phyloP scores from a whole-genome alignment of 2,888 invertebrate species.

The Polyommatus iphigenia region DNA sequence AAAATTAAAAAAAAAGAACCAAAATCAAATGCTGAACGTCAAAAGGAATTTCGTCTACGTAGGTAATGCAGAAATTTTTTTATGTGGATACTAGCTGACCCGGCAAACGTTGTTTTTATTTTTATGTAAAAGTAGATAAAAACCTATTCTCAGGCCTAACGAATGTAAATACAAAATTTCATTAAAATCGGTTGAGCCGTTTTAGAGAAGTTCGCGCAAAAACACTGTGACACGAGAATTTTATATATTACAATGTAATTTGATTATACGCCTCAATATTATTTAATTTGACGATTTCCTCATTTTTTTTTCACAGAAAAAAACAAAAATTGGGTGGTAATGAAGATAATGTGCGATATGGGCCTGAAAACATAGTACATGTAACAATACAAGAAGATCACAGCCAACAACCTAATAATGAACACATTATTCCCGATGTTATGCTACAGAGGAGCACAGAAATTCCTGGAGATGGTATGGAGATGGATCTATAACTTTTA shows the following conservation, averaged over 20 bases:
- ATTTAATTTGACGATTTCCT: slow-evolving; percentile 40
- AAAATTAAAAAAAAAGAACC: slow-evolving; percentile 42
- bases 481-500: no score
- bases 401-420: slow-evolving; percentile 41
- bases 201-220: no score
- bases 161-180: no score
- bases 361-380: slow-evolving; percentile 44
- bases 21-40: slow-evolving; percentile 49
- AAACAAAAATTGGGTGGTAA: slow-evolving; percentile 44
- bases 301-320: slow-evolving; percentile 44
- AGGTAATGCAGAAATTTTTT: slow-evolving; percentile 46
- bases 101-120: no score
- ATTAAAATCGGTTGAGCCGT: no score
- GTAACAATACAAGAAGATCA: slow-evolving; percentile 42
- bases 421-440: slow-evolving; percentile 47
- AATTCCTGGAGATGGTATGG: slow-evolving; percentile 46
- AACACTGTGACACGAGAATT: no score
- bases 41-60: slow-evolving; percentile 48
- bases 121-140: no score
- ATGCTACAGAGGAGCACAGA: slow-evolving; percentile 48
- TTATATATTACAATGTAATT: no score
- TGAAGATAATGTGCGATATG: slow-evolving; percentile 46
- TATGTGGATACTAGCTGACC: slow-evolving; percentile 37
- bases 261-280: no score
- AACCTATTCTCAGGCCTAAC: no score